These are phyloP conservation scores for Pelodytes ibericus DNA, from an alignment of 2,797 vertebrate genomes.

Conservation along the genomic window DNA sequence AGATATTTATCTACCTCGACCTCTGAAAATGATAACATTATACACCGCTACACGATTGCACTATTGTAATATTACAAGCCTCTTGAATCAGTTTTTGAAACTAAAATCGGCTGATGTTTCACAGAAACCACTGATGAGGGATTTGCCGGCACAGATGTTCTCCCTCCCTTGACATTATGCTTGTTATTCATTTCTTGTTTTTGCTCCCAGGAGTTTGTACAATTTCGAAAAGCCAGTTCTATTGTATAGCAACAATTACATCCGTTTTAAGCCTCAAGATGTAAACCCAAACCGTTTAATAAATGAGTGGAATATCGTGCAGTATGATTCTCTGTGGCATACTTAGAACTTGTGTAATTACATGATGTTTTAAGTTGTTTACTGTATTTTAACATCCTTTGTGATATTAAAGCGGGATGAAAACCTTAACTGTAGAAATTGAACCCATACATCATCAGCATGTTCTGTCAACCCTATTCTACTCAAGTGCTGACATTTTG, in stretches of 20 bases:
- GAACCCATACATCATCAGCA: no score
- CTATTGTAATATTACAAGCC: neutral
- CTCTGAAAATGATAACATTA: no score
- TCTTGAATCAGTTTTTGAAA: neutral
- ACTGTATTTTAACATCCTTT: no score
- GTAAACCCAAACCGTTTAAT: neutral
- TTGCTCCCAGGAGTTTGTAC: conserved; percentile 25
- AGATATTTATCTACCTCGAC: no score
- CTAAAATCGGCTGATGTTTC: neutral
- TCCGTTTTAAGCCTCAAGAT: neutral
- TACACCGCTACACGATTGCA: no score
- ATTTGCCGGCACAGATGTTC: conserved; percentile 17
- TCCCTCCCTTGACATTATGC: conserved; percentile 15
- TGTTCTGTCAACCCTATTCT: no score
- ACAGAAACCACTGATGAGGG: conserved; percentile 2
- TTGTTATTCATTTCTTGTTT: conserved; percentile 35
- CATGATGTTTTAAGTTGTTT: no score
- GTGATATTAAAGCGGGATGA: no score
- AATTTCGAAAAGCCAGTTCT: conserved; percentile 19
- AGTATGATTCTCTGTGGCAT: no score
- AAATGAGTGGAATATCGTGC: neutral
- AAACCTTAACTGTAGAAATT: no score
- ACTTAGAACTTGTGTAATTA: no score
- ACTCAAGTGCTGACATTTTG: no score
- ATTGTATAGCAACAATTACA: conserved; percentile 18